Conservation (phyloP, 1,140 invertebrate species). For the Nebria ingens region DNA sequence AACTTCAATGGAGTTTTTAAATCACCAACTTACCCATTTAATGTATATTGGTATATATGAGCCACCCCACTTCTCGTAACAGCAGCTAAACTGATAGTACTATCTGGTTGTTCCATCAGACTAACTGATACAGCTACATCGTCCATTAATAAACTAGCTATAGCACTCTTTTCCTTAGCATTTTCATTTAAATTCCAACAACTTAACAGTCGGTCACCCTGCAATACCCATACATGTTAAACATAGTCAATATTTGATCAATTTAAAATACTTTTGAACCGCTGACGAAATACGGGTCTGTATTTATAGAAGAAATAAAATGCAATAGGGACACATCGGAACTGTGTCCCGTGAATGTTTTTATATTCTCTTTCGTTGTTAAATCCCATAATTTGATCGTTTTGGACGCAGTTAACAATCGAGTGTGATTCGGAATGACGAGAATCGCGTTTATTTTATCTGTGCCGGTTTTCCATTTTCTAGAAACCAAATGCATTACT, state of each 20-base stretch:
- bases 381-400: conserved; percentile 57
- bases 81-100: conserved; percentile 45
- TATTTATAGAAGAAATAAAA: conserved; percentile 33
- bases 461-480: conserved; percentile 53
- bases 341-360: conserved; percentile 55
- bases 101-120: conserved; percentile 35
- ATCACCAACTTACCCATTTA: conserved; percentile 63
- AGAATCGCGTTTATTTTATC: conserved; percentile 54
- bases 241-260: not conserved
- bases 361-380: conserved; percentile 43
- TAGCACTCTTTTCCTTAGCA: conserved; percentile 33
- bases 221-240: conserved; percentile 14
- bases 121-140: conserved; percentile 49
- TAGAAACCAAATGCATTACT: conserved; percentile 22
- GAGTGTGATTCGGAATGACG: conserved; percentile 48
- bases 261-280: conserved; percentile 35
- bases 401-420: conserved; percentile 51
- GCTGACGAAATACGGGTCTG: conserved; percentile 47
- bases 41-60: conserved; percentile 62
- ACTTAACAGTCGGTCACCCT: conserved; percentile 45
- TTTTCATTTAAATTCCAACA: conserved; percentile 46
- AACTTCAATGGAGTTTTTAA: conserved; percentile 13
- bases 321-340: conserved; percentile 47
- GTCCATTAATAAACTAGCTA: conserved; percentile 51
- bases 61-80: conserved; percentile 63